Evolutionary conservation across 2,888 invertebrate species (phyloP).

Genomic region (Alloscopus bannaensis): DNA sequence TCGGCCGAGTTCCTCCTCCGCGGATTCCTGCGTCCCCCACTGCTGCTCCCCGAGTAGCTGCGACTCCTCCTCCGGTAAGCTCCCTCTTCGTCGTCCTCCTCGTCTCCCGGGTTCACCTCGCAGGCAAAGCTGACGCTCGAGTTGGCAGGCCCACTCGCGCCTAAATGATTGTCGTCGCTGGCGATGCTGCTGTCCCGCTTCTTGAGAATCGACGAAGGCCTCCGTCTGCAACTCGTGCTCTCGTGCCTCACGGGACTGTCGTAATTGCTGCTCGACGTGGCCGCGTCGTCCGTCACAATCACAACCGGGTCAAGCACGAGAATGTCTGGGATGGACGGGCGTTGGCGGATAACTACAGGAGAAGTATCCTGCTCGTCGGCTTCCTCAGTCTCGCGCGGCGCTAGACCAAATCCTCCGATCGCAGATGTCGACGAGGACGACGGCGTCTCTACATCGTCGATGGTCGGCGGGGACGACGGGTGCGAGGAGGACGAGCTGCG

Average conservation of each 20-base stretch:
- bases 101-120: slow-evolving; percentile 26
- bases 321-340: slow-evolving; percentile 47
- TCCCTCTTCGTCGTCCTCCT: not conserved
- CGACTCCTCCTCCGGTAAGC: slow-evolving; percentile 30
- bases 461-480: not conserved
- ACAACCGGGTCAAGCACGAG: slow-evolving; percentile 41
- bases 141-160: not conserved
- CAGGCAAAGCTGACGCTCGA: slow-evolving; percentile 38
- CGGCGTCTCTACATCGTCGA: slow-evolving; percentile 2
- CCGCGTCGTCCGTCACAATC: slow-evolving; percentile 8
- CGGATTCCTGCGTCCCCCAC: not conserved
- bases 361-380: not conserved
- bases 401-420: not conserved
- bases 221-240: no score
- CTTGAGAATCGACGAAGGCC: slow-evolving; percentile 47
- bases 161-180: slow-evolving; percentile 2
- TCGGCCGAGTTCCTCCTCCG: slow-evolving; percentile 49
- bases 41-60: slow-evolving; percentile 37
- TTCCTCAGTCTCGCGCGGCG: not conserved
- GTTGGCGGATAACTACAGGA: not conserved
- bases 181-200: slow-evolving; percentile 48
- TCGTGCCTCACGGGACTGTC: no score
- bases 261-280: not conserved
- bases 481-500: not conserved
- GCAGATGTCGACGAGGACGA: not conserved